These are phyloP conservation scores for Bufo gargarizans DNA, from an alignment of 2,113 vertebrate species.

Conservation along the genomic window DNA sequence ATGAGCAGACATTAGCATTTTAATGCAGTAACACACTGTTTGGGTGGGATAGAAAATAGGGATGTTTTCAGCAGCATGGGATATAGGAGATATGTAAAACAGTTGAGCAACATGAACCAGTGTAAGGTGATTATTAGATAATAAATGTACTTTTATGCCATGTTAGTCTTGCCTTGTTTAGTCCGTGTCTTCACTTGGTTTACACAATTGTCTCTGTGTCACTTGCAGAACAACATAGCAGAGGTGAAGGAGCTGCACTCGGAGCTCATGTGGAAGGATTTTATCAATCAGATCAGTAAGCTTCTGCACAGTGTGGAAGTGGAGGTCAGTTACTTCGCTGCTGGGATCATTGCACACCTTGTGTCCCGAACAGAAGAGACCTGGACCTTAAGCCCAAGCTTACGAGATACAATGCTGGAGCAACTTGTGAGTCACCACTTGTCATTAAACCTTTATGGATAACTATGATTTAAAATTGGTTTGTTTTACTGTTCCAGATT, in stretches of 20 bases:
- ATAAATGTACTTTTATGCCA: no score
- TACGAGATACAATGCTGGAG: slow-evolving; percentile 86
- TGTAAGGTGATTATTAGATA: no score
- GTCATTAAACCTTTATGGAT: neutral
- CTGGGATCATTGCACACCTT: slow-evolving; percentile 95
- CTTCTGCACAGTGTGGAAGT: slow-evolving; percentile 93
- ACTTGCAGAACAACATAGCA: slow-evolving; percentile 92
- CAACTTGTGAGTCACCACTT: slow-evolving; percentile 78
- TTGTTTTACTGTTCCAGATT: no score
- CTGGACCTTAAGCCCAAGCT: slow-evolving; percentile 84
- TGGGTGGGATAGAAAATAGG: no score
- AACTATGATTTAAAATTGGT: no score
- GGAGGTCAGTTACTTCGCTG: slow-evolving; percentile 98
- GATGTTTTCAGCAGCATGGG: no score
- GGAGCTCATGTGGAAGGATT: slow-evolving; percentile 95
- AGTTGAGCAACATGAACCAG: no score
- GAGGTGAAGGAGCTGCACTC: slow-evolving; percentile 94
- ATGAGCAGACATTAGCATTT: no score
- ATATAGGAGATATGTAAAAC: no score
- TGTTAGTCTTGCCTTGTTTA: no score
- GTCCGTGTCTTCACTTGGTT: neutral
- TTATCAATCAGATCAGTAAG: slow-evolving; percentile 93
- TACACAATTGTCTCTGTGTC: neutral
- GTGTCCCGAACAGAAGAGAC: slow-evolving; percentile 93
- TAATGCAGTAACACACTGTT: no score